Conservation (phyloP, 2,888 invertebrate species). For the Penaeus monodon region DNA sequence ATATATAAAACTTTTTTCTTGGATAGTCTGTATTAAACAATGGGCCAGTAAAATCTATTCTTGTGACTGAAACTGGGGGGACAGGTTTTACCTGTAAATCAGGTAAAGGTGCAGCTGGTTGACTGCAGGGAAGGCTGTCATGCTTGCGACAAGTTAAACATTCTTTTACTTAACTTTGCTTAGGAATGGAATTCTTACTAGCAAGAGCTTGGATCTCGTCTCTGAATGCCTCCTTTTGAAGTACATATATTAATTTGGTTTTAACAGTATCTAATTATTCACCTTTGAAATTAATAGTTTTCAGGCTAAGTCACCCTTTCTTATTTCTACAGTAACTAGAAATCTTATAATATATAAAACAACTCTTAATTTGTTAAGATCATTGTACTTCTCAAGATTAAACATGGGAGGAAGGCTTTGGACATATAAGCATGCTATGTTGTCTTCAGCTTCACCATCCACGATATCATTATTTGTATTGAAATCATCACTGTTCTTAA, state of each 20-base stretch:
- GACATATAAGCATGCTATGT: slow-evolving; percentile 17
- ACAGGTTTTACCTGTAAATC: too few relatives aligned
- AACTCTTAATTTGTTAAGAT: not conserved
- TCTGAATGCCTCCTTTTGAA: slow-evolving; percentile 21
- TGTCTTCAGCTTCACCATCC: not conserved
- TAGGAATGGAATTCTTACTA: slow-evolving; percentile 17
- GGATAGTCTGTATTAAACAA: not conserved
- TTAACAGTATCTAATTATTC: slow-evolving; percentile 8
- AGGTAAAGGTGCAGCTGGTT: not conserved
- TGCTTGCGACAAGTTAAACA: not conserved
- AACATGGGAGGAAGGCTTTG: not conserved
- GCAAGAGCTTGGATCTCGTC: slow-evolving; percentile 14
- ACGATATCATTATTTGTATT: too few relatives aligned
- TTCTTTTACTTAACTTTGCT: not conserved
- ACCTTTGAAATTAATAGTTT: not conserved
- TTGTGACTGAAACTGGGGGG: too few relatives aligned
- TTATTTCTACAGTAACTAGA: not conserved
- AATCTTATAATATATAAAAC: slow-evolving; percentile 3
- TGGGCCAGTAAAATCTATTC: too few relatives aligned
- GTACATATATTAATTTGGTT: slow-evolving; percentile 14
- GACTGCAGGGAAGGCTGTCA: slow-evolving; percentile 20
- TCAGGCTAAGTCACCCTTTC: not conserved
- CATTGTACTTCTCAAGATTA: slow-evolving; percentile 19
- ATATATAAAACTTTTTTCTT: slow-evolving; percentile 6
- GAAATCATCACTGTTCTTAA: slow-evolving; percentile 13